Evolutionary conservation across 2,888 invertebrate species (phyloP), one percentile per base, ranked within the genome.

Genomic region (Brachyopa scutellaris): DNA sequence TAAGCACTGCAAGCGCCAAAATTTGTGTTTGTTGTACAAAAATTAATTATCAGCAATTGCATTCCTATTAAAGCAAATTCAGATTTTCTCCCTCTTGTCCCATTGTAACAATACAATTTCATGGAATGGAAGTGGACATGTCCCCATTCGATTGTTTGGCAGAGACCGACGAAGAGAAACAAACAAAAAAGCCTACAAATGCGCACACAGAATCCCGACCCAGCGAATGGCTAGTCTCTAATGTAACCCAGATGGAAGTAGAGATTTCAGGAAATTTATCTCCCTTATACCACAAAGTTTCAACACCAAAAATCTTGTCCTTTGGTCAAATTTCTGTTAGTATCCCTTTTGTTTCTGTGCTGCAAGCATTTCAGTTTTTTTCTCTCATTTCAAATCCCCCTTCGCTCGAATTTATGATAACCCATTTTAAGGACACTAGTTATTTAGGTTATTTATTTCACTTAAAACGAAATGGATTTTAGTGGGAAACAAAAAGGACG

Each of bases 401-500:
- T 67, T 40, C 15, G 15, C 55, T 47, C 42, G 76, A 76, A 76
- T 76, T 80, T 80, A 80, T 80, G 80, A 80, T 80, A 80, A 76
- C 80, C 76, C 80, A 80, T 80, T 80, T 80, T 76, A 76, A 76
- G 80, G 80, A 80, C 80, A 80, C 80, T 76, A 64, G 80, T 80
- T 80, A 80, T 80, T 80, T 80, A 69, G 80, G 80, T 80, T 80
- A 80, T 80, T 80, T 80, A 80, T 80, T 80, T 80, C 76, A 80
- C 76, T 80, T 80, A 80, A 80, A 80, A 80, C 33, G 76, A 76
- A 80, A 80, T 80, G 80, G 80, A 76, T 80, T 80, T 80, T 80
- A 76, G 80, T 80, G 80, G 62, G 64, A 80, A 80, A 80, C 69
- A 76, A 76, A 76, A 76, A 57, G 79, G 79, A 80, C 69, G 57